Evolutionary conservation across 2,888 invertebrate species (phyloP), one percentile per base, ranked within the genome.

Genomic region (Copidosoma aretas): DNA sequence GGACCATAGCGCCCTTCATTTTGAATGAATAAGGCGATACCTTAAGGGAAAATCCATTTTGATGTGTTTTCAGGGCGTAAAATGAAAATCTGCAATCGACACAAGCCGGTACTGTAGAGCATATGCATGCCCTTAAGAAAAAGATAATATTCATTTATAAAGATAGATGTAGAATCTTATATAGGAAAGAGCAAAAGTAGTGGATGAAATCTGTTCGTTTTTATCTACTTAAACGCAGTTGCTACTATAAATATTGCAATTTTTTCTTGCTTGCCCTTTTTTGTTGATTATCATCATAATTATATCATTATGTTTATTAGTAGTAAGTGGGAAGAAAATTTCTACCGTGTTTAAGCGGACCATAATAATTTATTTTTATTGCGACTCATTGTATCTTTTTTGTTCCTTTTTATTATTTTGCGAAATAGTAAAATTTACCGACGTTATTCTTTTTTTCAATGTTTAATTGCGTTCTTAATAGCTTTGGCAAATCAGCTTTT

Each of bases 401-500:
- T 63, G 57, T 62, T 60, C 68, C 58, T 62, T 65, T 71, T 65
- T 65, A 71, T 65, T 60, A 49, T 15, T 4, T 63, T 64, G 41
- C 41, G 54, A 68, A 68, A 65, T 58, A 63, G 41, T 54, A 21
- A 59, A 68, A 69, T 69, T 68, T 22, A 67, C 49, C 59, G 69
- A 72, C 60, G 52, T 64, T 32, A 32, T 64, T 32, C n/a, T n/a
- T 58, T 52, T 67, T 22, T n/a, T 58, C 59, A 41, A 46, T 49
- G 25, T 41, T 53, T 49, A 46, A 25, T 64, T 60, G 64, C 67
- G 69, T 74, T 54, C 25, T 68, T 68, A 32, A 32, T 49, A 53
- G 51, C 72, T 72, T 70, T 72, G 68, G 70, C 70, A 68, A 68
- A 68, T 72, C 67, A 70, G 72, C 70, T 69, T 54, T 59, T 70